These are phyloP conservation scores for Australoheros facetus DNA, from an alignment of 2,797 vertebrate species.

Conservation along the genomic window DNA sequence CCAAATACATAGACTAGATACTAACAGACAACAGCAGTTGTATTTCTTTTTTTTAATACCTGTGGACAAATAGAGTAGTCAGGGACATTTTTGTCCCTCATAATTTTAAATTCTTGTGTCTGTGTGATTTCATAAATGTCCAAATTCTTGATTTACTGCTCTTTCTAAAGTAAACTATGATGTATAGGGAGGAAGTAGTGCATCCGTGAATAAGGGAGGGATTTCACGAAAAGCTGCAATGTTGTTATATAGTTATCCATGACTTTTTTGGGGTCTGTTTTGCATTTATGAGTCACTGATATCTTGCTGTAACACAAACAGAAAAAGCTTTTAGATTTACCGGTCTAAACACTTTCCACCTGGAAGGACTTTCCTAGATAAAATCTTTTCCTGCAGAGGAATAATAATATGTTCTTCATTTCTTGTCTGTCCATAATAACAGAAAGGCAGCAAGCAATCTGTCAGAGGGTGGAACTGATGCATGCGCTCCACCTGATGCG, in stretches of 20 bases:
- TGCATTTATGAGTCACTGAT: background rate
- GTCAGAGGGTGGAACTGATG: background rate
- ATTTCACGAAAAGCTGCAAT: background rate
- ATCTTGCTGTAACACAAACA: background rate
- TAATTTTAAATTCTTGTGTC: background rate
- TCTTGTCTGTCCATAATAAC: background rate
- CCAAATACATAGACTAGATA: background rate
- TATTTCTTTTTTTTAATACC: background rate
- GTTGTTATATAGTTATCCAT: background rate
- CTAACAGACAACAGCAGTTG: background rate
- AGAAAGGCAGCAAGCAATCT: background rate
- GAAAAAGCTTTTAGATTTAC: background rate
- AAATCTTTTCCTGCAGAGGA: slow-evolving; percentile 17
- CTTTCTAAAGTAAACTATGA: background rate
- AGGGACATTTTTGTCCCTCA: background rate
- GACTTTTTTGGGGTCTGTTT: background rate
- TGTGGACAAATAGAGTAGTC: background rate
- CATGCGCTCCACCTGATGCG: background rate
- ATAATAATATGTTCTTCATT: background rate
- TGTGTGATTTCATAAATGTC: background rate
- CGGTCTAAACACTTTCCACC: background rate
- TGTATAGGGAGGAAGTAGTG: background rate
- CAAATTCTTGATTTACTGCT: background rate
- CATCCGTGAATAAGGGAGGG: background rate
- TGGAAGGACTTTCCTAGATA: slow-evolving; percentile 10